phyloP scores from a whole-genome alignment of 2,797 vertebrate species.

The Acomys russatus region DNA sequence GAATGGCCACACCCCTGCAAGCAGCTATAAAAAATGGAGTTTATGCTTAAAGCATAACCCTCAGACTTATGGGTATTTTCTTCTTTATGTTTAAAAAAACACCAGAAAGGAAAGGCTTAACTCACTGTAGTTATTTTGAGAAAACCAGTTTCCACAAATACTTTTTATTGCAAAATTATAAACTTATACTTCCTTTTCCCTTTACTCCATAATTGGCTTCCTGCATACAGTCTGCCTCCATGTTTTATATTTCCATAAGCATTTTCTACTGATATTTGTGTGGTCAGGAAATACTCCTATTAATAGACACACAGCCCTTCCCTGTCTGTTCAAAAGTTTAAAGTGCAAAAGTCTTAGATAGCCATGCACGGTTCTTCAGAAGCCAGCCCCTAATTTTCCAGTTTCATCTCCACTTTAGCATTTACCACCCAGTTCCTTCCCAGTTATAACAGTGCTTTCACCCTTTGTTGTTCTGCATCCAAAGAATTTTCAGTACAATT shows the following conservation, averaged over 20 bases:
- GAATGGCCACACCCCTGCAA: not conserved
- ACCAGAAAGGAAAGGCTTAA: constrained; percentile 72
- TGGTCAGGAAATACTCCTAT: constrained; percentile 64
- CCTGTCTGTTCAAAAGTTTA: constrained; percentile 23
- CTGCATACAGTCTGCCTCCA: constrained; percentile 47
- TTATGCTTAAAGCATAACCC: constrained; percentile 43
- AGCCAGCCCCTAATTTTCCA: constrained; percentile 5
- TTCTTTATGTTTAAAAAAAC: constrained; percentile 49
- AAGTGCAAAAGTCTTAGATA: constrained; percentile 9
- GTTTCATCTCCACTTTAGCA: not conserved
- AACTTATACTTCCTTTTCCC: constrained; percentile 75
- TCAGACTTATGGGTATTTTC: constrained; percentile 69
- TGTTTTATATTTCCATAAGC: constrained; percentile 68
- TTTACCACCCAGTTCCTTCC: not conserved
- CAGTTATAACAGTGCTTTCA: not conserved
- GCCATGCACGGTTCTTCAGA: constrained; percentile 34
- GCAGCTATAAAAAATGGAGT: constrained; percentile 33
- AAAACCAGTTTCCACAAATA: constrained; percentile 81
- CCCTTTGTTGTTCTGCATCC: not conserved
- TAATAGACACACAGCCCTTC: constrained; percentile 28
- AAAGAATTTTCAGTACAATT: not conserved
- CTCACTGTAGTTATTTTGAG: constrained; percentile 75
- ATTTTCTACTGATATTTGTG: constrained; percentile 63
- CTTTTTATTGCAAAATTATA: constrained; percentile 73
- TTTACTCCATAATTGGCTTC: constrained; percentile 71